These are phyloP conservation scores for Ophion ellenae DNA, from an alignment of 2,888 invertebrate genomes.

Conservation along the genomic window DNA sequence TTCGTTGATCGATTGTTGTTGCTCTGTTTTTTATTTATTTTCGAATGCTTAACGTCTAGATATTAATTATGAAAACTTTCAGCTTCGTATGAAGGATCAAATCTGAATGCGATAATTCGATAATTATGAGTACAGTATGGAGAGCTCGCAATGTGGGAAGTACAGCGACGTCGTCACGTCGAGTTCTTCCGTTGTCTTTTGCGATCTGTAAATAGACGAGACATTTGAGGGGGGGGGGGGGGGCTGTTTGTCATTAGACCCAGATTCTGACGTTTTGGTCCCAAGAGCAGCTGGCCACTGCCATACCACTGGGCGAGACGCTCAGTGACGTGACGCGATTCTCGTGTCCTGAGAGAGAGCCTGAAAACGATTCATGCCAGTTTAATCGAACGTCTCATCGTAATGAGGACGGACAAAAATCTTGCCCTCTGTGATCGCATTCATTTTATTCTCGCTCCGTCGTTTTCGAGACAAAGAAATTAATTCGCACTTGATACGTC, in stretches of 20 bases:
- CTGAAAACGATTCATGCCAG: conserved; percentile 1
- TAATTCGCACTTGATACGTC: too few species aligned
- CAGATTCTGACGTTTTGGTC: conserved; percentile 94
- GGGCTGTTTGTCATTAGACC: conserved; percentile 86
- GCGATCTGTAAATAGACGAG: conserved; percentile 16
- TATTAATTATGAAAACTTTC: background rate
- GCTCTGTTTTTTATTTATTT: background rate
- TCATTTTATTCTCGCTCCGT: background rate
- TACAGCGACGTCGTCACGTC: background rate
- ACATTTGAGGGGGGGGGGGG: conserved; percentile 10
- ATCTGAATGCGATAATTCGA: background rate
- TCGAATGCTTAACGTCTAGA: conserved; percentile 13
- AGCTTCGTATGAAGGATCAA: conserved; percentile 17
- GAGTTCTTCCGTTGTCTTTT: background rate
- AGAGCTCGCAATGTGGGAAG: conserved; percentile 12
- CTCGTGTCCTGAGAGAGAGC: conserved; percentile 90
- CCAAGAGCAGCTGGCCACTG: conserved; percentile 96
- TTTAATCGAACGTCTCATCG: background rate
- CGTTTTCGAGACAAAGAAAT: too few species aligned
- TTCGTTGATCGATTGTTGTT: background rate
- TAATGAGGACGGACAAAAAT: background rate
- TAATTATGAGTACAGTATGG: conserved; percentile 20
- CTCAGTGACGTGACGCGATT: conserved; percentile 95
- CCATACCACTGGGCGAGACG: conserved; percentile 93
- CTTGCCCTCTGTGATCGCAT: background rate